Evolutionary conservation across 2,888 invertebrate species (phyloP).

Genomic region (Nymphalis c-album): DNA sequence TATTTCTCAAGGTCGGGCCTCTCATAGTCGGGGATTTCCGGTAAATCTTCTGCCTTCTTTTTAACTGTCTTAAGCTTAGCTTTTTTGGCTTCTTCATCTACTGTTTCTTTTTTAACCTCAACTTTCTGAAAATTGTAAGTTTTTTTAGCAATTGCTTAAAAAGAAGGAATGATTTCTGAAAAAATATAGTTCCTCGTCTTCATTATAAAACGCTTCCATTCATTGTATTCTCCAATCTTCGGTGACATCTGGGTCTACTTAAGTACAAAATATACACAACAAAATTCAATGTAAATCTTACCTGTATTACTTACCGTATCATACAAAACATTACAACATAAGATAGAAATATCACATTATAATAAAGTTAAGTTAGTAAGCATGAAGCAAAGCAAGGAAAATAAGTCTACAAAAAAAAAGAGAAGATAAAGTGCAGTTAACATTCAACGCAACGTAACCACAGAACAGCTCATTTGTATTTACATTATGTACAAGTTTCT

Average conservation of each 20-base stretch:
- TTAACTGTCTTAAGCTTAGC: constrained; percentile 72
- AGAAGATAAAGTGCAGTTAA: constrained; percentile 38
- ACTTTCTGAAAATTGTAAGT: constrained; percentile 67
- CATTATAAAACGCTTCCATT: not conserved
- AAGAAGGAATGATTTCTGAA: not conserved
- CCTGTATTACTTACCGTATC: constrained; percentile 29
- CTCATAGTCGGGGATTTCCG: constrained; percentile 87
- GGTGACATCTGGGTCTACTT: not conserved
- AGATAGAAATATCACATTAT: not conserved
- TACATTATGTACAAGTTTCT: constrained; percentile 23
- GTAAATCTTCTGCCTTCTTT: constrained; percentile 82
- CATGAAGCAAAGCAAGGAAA: constrained; percentile 62
- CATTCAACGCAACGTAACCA: constrained; percentile 27
- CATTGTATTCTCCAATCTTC: not conserved
- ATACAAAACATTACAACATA: constrained; percentile 4
- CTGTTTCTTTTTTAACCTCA: constrained; percentile 70
- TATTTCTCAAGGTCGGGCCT: constrained; percentile 87
- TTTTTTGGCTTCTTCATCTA: constrained; percentile 74
- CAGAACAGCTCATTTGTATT: constrained; percentile 22
- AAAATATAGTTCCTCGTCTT: not conserved
- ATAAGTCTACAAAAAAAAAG: constrained; percentile 48
- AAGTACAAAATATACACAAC: not conserved
- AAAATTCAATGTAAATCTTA: not conserved
- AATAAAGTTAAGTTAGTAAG: constrained; percentile 28
- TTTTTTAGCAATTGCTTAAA: constrained; percentile 3